Percentiles rank a stretch among this genome's conserved stretches.
Evolutionary conservation across 2,113 vertebrate genomes (phyloP).

Genomic region (Scolopax mira): DNA sequence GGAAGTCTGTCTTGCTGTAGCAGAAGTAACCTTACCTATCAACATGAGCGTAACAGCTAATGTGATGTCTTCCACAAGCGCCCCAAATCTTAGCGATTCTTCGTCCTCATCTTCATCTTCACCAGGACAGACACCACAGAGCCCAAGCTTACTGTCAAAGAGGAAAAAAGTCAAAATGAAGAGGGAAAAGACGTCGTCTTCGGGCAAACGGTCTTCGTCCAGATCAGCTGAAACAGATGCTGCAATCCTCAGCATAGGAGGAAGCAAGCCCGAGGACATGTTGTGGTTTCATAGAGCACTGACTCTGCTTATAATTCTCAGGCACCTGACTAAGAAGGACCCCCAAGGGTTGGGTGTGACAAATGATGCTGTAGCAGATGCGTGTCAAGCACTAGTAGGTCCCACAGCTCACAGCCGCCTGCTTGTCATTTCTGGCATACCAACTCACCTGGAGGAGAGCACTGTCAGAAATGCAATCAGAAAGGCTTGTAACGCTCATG

Average conservation of each 20-base stretch:
- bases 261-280: constrained; percentile 97
- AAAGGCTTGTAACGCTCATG: constrained; percentile 92
- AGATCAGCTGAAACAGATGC: constrained; percentile 80
- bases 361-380: constrained; percentile 90
- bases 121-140: constrained; percentile 94
- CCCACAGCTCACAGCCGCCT: constrained; percentile 91
- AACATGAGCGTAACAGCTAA: constrained; percentile 86
- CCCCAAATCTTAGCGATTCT: constrained; percentile 93
- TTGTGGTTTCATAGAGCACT: constrained; percentile 97
- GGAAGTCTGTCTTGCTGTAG: constrained; percentile 94
- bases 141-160: constrained; percentile 94
- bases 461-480: constrained; percentile 90
- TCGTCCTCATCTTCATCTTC: constrained; percentile 95
- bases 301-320: constrained; percentile 93
- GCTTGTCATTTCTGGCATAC: constrained; percentile 94
- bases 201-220: constrained; percentile 81
- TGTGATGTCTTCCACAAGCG: constrained; percentile 82
- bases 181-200: constrained; percentile 85
- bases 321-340: constrained; percentile 91
- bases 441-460: constrained; percentile 91
- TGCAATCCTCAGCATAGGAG: constrained; percentile 85
- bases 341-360: constrained; percentile 93
- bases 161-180: constrained; percentile 99
- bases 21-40: constrained; percentile 93
- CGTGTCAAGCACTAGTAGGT: constrained; percentile 92